Percentiles rank a stretch among this genome's conserved stretches.
phyloP scores from a whole-genome alignment of 2,113 vertebrate species.

The Felis chaus region DNA sequence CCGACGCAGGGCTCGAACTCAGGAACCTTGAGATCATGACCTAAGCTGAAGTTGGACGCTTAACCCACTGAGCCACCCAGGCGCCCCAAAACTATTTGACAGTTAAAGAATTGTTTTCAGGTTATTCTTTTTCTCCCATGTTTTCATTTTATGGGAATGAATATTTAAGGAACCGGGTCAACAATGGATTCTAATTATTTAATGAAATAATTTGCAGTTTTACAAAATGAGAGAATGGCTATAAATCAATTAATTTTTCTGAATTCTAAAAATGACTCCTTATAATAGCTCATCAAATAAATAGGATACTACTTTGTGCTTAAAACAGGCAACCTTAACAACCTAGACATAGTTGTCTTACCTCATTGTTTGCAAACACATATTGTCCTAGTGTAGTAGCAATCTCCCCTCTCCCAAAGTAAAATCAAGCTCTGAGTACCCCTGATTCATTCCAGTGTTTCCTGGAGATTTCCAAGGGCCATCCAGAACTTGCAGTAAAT shows the following conservation, averaged over 20 bases:
- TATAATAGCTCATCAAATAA: not conserved
- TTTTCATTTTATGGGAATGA: not conserved
- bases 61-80: too few relatives aligned
- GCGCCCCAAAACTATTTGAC: not conserved
- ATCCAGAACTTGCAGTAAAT: not conserved
- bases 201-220: not conserved
- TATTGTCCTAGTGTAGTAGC: not conserved
- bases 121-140: not conserved
- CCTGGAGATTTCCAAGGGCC: not conserved
- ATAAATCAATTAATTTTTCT: not conserved
- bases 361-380: not conserved
- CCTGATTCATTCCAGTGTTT: not conserved
- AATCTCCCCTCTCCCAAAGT: not conserved
- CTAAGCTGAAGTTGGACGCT: too few relatives aligned
- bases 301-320: not conserved
- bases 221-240: not conserved
- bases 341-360: not conserved
- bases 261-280: not conserved
- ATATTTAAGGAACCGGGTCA: not conserved
- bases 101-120: not conserved
- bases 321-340: not conserved
- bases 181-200: not conserved
- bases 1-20: too few relatives aligned
- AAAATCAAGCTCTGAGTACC: not conserved
- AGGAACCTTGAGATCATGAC: too few relatives aligned